Evolutionary conservation across 2,113 vertebrate genomes (phyloP), one percentile per base, ranked within the genome.

Genomic region (Cynocephalus volans): DNA sequence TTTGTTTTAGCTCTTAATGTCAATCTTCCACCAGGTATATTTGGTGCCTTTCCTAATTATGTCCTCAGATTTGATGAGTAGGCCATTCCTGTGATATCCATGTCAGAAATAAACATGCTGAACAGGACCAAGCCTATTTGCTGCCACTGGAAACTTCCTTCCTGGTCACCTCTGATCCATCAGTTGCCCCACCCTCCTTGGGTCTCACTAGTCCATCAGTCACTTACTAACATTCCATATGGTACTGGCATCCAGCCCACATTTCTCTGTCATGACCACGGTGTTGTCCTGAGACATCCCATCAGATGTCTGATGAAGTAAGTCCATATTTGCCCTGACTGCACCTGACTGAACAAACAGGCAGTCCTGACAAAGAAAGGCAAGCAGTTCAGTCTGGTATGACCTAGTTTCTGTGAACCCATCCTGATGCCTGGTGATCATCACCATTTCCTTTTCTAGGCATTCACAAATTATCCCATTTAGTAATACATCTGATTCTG

Each of bases 1-100:
- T 91, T 67, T 76, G 67, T 86, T 93, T 96, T 24, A 64, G 11
- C 56, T 94, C 48, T 95, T 93, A 88, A 33, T 73, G 72, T 93
- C 88, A 81, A 0, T 88, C 81, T 96, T 83, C 88, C 28, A 64
- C 48, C 15, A 21, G 45, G 23, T 85, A 3, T 91, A 60, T 95
- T 94, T 92, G 56, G 67, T 65, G 8, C 56, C 52, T 85, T 97
- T 81, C 79, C 31, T 65, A 83, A 83, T 83, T 85, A 92, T 2
- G 4, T 82, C 85, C 83, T 10, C 33, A 89, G 73, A n/a, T 96
- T 56, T 87, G 65, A 54, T 87, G 72, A 91, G 56, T 14, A 60
- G 67, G 11, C 58, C 24, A 21, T 92, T 64, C 67, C 82, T n/a
- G 21, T 81, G 26, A 81, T 65, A 11, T 65, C 56, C 52, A 8